Percentiles rank a stretch among this genome's conserved stretches.
These are phyloP conservation scores for Brachionus calyciflorus DNA, from an alignment of 1,140 invertebrate genomes.

Conservation along the genomic window DNA sequence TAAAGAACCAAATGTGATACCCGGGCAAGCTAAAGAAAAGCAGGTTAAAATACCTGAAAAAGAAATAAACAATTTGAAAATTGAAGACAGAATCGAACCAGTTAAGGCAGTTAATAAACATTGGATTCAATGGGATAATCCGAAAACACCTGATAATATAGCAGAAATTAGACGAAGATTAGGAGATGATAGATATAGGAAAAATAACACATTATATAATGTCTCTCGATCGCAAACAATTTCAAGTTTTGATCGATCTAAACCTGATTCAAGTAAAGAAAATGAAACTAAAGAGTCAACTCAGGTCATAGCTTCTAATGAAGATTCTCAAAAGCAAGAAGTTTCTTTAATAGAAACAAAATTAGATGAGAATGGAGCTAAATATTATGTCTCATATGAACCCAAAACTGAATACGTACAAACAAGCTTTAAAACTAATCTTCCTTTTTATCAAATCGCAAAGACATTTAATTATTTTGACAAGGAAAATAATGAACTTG, in stretches of 20 bases:
- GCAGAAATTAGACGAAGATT: conserved; percentile 31
- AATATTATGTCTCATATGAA: conserved; percentile 14
- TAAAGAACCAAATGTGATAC: not conserved
- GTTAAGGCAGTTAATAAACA: not conserved
- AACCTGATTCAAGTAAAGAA: not conserved
- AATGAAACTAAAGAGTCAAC: not conserved
- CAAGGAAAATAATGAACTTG: not conserved
- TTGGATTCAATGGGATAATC: conserved; percentile 44
- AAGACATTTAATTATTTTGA: conserved; percentile 30
- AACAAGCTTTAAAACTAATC: conserved; percentile 21
- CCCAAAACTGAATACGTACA: not conserved
- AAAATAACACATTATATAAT: not conserved
- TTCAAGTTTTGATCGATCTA: not conserved
- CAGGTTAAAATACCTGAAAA: not conserved
- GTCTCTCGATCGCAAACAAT: not conserved
- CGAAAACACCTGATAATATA: conserved; percentile 19
- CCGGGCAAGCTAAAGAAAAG: not conserved
- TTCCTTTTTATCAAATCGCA: conserved; percentile 11
- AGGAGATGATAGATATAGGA: conserved; percentile 34
- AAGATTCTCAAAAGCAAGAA: not conserved
- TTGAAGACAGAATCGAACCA: not conserved
- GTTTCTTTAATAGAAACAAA: not conserved
- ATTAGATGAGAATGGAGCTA: not conserved
- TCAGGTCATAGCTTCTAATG: too few species aligned
- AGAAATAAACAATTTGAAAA: not conserved